These are phyloP conservation scores for Pandemis cinnamomeana DNA, from an alignment of 2,888 invertebrate genomes.

Conservation along the genomic window DNA sequence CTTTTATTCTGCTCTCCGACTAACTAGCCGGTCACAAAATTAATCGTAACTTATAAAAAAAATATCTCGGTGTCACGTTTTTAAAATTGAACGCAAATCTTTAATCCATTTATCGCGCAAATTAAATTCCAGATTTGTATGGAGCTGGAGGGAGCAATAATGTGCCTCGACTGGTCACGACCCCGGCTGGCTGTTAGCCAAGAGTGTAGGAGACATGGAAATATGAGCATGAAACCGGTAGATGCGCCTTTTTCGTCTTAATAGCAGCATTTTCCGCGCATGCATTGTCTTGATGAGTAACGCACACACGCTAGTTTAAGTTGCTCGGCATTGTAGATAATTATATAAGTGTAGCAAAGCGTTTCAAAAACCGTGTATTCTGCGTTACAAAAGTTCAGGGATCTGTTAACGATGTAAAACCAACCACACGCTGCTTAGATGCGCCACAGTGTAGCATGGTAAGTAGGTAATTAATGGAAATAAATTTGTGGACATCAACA, in stretches of 20 bases:
- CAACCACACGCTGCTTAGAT: too few species aligned
- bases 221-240: conserved; percentile 42
- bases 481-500: too few species aligned
- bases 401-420: too few species aligned
- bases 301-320: too few species aligned
- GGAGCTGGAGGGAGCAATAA: conserved; percentile 45
- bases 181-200: conserved; percentile 51
- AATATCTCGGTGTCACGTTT: conserved; percentile 36
- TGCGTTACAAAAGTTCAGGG: too few species aligned
- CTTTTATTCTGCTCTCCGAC: too few species aligned
- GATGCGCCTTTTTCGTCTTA: conserved; percentile 37
- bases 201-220: conserved; percentile 44
- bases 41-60: conserved; percentile 6
- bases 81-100: conserved; percentile 48
- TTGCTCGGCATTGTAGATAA: too few species aligned
- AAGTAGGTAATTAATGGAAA: too few species aligned
- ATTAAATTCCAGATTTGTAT: conserved; percentile 57
- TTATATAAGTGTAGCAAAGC: too few species aligned
- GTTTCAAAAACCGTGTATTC: too few species aligned
- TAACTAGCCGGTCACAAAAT: neutral
- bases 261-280: neutral
- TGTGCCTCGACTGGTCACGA: conserved; percentile 49
- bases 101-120: conserved; percentile 61
- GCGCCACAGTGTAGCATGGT: too few species aligned
- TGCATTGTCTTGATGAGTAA: neutral